These are phyloP conservation scores for Troilus luridus DNA, from an alignment of 2,888 invertebrate genomes.

Conservation along the genomic window DNA sequence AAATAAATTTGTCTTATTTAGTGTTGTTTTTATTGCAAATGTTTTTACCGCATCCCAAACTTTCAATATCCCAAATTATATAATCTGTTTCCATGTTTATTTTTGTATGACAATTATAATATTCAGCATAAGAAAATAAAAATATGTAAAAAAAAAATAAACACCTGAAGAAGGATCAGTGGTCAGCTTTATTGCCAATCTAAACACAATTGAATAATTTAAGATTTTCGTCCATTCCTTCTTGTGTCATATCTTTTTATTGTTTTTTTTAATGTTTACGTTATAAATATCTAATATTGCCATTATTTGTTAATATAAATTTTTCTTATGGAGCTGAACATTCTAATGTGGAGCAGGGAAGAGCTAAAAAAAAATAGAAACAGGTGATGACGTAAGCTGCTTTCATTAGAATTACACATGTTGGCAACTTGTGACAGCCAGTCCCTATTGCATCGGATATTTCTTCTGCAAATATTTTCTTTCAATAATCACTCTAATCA, in stretches of 20 bases:
- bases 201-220: no score
- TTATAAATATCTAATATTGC: background rate
- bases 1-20: no score
- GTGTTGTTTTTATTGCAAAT: no score
- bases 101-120: background rate
- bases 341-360: background rate
- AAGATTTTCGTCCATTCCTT: no score
- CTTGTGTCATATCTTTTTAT: no score
- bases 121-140: background rate
- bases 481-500: background rate
- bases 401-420: constrained; percentile 45
- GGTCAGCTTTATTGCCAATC: no score
- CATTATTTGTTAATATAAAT: no score
- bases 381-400: background rate
- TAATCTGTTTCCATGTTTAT: background rate
- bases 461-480: background rate
- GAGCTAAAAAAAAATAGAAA: background rate
- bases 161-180: no score
- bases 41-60: no score
- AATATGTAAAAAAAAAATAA: background rate
- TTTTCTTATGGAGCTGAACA: background rate
- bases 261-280: background rate
- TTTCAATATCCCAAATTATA: no score
- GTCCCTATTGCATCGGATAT: background rate
- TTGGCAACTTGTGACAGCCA: background rate